phyloP scores from a whole-genome alignment of 2,888 invertebrate genomes.

The Pachycephus smyrnensis region DNA sequence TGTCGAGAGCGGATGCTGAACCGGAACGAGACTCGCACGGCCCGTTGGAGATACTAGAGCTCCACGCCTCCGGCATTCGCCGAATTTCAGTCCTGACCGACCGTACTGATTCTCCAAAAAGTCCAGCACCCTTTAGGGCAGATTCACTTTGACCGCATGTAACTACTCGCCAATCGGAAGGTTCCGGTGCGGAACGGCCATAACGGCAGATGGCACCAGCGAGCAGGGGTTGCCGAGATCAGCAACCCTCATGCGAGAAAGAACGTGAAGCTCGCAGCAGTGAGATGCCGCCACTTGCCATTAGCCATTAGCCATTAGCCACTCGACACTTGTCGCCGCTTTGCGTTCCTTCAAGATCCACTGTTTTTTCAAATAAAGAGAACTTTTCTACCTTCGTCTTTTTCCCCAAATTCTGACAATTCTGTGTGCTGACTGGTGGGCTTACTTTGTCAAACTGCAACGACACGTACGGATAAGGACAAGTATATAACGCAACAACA shows the following conservation, averaged over 20 bases:
- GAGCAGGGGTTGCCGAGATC: conserved; percentile 55
- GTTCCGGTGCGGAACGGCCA: conserved; percentile 21
- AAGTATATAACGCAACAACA: background rate
- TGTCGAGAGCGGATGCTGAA: background rate
- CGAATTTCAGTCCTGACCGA: background rate
- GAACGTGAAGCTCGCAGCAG: conserved; percentile 33
- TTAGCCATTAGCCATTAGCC: conserved; percentile 15
- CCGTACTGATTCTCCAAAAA: background rate
- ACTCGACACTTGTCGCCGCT: background rate
- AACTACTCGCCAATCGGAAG: background rate
- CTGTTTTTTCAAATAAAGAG: background rate
- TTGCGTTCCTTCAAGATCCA: background rate
- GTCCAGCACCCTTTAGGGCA: background rate
- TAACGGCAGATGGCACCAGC: conserved; percentile 57
- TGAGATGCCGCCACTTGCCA: conserved; percentile 42
- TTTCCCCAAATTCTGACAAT: background rate
- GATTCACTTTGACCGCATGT: background rate
- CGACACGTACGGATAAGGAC: no score
- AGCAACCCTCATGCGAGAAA: conserved; percentile 57
- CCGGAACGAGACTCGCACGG: background rate
- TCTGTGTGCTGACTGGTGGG: background rate
- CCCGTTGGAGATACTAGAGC: background rate
- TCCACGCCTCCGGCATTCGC: background rate
- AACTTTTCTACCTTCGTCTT: background rate
- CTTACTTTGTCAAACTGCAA: background rate